Base-by-base conservation (phyloP, 2,113 vertebrate species). In the Cettia cetti region DNA sequence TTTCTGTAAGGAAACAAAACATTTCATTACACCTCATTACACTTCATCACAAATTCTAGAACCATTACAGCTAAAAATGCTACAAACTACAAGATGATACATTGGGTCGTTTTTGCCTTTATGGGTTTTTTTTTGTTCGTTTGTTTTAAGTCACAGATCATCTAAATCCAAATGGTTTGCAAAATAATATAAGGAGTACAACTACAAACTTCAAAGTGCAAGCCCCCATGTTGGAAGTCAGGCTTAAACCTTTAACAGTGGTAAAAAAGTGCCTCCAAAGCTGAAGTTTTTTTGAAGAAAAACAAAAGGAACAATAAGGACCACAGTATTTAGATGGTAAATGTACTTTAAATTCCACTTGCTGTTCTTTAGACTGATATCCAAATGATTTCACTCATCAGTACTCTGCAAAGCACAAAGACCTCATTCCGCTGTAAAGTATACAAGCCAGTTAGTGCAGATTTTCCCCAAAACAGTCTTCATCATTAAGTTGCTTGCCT, bases 1-100 rank as follows among this genome's bases (percentile, higher is more conserved):
- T 97, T 99, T 99, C 99, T 99, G 98, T 71, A 91, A 95, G 22
- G 81, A 98, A 81, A 97, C 27, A 86, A 82, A 96, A 80, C n/a
- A 63, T 93, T 94, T 89, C 33, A 89, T 92, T 83, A 86, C 9
- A 59, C n/a, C 13, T 85, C 60, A 79, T 75, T 70, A 78, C 45
- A 54, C 87, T 90, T 93, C 45, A 93, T 79, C 66, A 74, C 22
- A 76, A 79, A 57, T 68, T 94, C 20, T 35, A 82, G 56, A 90
- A 63, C 60, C 40, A 84, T 57, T 70, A 91, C 23, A 64, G 59
- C 15, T 47, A 86, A 88, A 95, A 69, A 69, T 31, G 81, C 1
- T 0, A 66, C 49, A 79, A 90, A 77, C 13, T 44, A 5, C 28
- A 76, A 56, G 30, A 91, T n/a, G 6, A 86, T 56, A 52, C 5